These are phyloP conservation scores for Drosophila formosana DNA, from an alignment of 2,888 invertebrate species.

Conservation along the genomic window DNA sequence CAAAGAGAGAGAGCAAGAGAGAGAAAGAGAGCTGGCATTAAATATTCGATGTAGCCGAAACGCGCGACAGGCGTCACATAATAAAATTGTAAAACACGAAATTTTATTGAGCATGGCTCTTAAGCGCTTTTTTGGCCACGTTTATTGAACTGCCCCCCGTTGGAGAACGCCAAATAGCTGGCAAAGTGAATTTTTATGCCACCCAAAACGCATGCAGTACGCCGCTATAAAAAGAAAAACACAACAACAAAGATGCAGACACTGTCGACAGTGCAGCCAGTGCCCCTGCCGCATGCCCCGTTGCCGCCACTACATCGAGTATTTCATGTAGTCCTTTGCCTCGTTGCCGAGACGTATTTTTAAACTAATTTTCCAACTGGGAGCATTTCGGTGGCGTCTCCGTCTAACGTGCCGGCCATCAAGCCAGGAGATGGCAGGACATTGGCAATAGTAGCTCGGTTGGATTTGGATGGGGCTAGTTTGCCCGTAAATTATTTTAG, in stretches of 20 bases:
- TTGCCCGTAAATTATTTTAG: conserved; percentile 78
- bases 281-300: neutral
- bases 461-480: conserved; percentile 36
- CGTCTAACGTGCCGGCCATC: conserved; percentile 57
- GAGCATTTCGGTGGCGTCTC: conserved; percentile 69
- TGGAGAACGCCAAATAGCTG: conserved; percentile 19
- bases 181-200: conserved; percentile 78
- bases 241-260: conserved; percentile 20
- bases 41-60: conserved; percentile 65
- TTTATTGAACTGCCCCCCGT: conserved; percentile 49
- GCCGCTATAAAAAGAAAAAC: conserved; percentile 30
- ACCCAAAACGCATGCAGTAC: conserved; percentile 63
- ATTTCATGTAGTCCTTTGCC: conserved; percentile 32
- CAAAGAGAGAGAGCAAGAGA: neutral
- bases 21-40: conserved; percentile 39
- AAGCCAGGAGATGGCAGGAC: conserved; percentile 33
- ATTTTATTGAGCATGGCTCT: conserved; percentile 71
- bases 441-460: conserved; percentile 26
- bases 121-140: conserved; percentile 29
- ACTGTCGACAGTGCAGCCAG: conserved; percentile 7
- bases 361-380: conserved; percentile 81
- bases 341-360: conserved; percentile 64
- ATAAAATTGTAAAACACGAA: conserved; percentile 83
- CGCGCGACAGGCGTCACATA: conserved; percentile 70
- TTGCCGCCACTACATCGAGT: neutral